A percentile compares a stretch with the other conserved stretches of the same genome.
Evolutionary conservation across 2,113 vertebrate genomes (phyloP).

Genomic region (Litocranius walleri): DNA sequence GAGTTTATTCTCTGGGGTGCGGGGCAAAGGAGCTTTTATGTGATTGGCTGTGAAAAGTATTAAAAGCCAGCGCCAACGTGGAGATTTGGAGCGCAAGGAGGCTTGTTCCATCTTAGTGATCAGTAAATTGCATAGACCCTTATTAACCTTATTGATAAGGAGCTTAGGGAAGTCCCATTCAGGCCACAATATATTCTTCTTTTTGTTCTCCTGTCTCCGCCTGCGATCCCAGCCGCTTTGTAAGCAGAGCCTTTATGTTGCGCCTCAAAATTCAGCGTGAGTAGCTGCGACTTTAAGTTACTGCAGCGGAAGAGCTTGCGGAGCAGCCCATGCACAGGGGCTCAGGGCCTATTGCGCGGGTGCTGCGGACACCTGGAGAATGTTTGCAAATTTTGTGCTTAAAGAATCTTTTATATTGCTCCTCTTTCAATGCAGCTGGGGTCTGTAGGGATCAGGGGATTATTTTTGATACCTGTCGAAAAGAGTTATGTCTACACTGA

Average conservation of each 20-base stretch:
- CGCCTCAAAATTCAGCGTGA: conserved; percentile 76
- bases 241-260: conserved; percentile 72
- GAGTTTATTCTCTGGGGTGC: conserved; percentile 75
- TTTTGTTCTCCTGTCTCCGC: conserved; percentile 81
- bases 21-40: conserved; percentile 76
- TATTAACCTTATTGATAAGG: conserved; percentile 90
- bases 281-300: conserved; percentile 72
- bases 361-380: conserved; percentile 82
- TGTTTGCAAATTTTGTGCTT: conserved; percentile 81
- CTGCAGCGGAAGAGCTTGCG: conserved; percentile 55
- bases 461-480: conserved; percentile 89
- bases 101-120: conserved; percentile 80
- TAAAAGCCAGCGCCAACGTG: conserved; percentile 62
- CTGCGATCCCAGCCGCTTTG: conserved; percentile 75
- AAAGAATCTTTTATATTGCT: conserved; percentile 82
- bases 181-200: conserved; percentile 75
- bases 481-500: conserved; percentile 86
- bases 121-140: conserved; percentile 86
- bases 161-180: conserved; percentile 85
- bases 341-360: conserved; percentile 66
- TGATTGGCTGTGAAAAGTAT: conserved; percentile 74
- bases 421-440: conserved; percentile 83
- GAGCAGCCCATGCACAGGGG: conserved; percentile 61
- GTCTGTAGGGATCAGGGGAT: conserved; percentile 82
- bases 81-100: conserved; percentile 72